Base-by-base conservation (phyloP, 2,888 invertebrate genomes). In the Cryptosula pallasiana region DNA sequence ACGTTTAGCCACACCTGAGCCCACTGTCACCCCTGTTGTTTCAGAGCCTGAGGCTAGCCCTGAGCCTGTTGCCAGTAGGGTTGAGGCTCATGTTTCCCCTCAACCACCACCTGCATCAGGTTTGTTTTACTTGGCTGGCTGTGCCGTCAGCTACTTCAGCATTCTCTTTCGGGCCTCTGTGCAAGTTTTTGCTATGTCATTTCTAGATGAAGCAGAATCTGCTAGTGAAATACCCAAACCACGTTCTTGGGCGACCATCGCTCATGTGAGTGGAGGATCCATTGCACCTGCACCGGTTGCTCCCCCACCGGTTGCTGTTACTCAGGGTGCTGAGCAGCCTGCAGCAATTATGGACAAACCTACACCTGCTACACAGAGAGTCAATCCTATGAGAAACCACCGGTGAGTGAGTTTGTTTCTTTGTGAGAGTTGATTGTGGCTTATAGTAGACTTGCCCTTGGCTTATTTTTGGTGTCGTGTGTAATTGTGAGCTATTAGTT, bases 201-300 rank as follows among this genome's bases (percentile, higher is more conserved):
- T n/a, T n/a, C n/a, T n/a, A n/a, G 57, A 16, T n/a, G 63, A 29
- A 32, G 29, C 63, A 29, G 63, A 3, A 2, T 1, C 34, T 2
- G 29, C 63, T 63, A 32, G 32, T 63, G 63, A 63, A 45, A 45
- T 45, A 20, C 20, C 45, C 32, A 63, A 63, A 32, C 63, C 63
- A 9, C 27, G 32, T 5, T 63, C 63, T 5, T 63, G 63, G 63
- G 63, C 63, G 3, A 63, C 20, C 27, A 25, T 63, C 27, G 25
- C 27, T 27, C 20, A 63, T 32, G 25, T 13, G 13, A 20, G 13
- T 9, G 27, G 25, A 5, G 63, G 63, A 13, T 16, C 27, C 25
- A 5, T n/a, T 32, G 13, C 63, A 29, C n/a, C 57, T 23, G n/a
- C 20, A 9, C 45, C 45, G 9, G 20, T 45, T 20, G 20, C 45